These are phyloP conservation scores for Brachypteracias leptosomus DNA, from an alignment of 2,113 vertebrate genomes.

Conservation along the genomic window DNA sequence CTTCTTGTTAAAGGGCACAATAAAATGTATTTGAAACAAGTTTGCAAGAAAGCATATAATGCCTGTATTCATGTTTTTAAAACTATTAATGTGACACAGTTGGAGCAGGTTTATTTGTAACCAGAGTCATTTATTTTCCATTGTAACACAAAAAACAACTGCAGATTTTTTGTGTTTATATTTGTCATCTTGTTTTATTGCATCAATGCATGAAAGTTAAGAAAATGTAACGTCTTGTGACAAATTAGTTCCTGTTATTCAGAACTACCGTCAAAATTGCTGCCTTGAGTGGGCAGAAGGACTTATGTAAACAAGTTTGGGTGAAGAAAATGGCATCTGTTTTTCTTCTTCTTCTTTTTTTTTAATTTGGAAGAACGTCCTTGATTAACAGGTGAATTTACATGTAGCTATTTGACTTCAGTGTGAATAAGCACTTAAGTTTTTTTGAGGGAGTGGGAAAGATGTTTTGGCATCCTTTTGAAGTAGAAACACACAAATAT, in stretches of 20 bases:
- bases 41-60: background rate
- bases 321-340: background rate
- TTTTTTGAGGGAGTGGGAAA: background rate
- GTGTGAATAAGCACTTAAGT: background rate
- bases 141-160: background rate
- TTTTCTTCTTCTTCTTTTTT: background rate
- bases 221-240: background rate
- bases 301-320: background rate
- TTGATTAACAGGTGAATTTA: background rate
- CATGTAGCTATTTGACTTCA: background rate
- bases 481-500: background rate
- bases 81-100: background rate
- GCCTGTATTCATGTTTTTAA: background rate
- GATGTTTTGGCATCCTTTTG: background rate
- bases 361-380: background rate
- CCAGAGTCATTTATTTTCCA: background rate
- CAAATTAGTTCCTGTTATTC: background rate
- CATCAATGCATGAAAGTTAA: background rate
- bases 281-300: background rate
- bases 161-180: background rate
- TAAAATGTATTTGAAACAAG: background rate
- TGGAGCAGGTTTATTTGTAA: background rate
- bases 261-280: background rate
- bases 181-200: background rate
- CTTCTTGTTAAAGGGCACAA: background rate